Percentiles rank a stretch among this genome's conserved stretches.
These are phyloP conservation scores for Dufourea novaeangliae DNA, from an alignment of 1,140 invertebrate genomes.

Conservation along the genomic window DNA sequence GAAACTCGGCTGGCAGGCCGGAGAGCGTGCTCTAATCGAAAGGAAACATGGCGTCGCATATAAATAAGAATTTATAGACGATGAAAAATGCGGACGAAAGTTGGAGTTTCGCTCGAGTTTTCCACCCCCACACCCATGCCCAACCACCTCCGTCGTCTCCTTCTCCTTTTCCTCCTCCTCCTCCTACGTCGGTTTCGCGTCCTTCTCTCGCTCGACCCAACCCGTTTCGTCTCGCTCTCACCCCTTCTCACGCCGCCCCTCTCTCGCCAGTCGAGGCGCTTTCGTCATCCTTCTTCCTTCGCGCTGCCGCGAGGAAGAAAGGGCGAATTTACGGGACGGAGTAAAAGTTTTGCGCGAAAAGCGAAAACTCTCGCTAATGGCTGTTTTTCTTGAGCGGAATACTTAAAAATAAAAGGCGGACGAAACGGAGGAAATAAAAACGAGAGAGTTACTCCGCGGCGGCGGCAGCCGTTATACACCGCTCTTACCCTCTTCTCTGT, in stretches of 20 bases:
- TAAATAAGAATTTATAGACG: slow-evolving; percentile 81
- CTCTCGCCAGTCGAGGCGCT: slow-evolving; percentile 30
- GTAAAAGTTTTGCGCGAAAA: slow-evolving; percentile 80
- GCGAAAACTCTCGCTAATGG: slow-evolving; percentile 81
- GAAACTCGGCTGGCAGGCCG: slow-evolving; percentile 60
- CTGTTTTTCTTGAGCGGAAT: slow-evolving; percentile 80
- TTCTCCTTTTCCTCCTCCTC: neutral
- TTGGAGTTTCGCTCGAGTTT: slow-evolving; percentile 76
- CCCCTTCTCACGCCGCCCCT: slow-evolving; percentile 17
- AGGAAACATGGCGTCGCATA: slow-evolving; percentile 78
- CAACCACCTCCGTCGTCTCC: neutral
- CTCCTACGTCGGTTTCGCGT: neutral
- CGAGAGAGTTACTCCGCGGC: slow-evolving; percentile 72
- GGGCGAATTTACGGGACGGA: slow-evolving; percentile 75
- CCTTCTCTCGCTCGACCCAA: slow-evolving; percentile 26
- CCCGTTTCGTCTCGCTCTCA: slow-evolving; percentile 55
- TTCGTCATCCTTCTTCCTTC: slow-evolving; percentile 55
- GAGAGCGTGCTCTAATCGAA: slow-evolving; percentile 73
- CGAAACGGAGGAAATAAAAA: slow-evolving; percentile 76
- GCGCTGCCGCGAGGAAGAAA: slow-evolving; percentile 15
- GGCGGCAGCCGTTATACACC: neutral
- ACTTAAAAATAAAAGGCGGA: slow-evolving; percentile 74
- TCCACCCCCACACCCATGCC: slow-evolving; percentile 51
- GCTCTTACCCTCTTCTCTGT: slow-evolving; percentile 48
- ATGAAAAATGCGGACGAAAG: slow-evolving; percentile 78